Conservation (phyloP, 2,113 vertebrate species). For the Melanotaenia duboulayi region DNA sequence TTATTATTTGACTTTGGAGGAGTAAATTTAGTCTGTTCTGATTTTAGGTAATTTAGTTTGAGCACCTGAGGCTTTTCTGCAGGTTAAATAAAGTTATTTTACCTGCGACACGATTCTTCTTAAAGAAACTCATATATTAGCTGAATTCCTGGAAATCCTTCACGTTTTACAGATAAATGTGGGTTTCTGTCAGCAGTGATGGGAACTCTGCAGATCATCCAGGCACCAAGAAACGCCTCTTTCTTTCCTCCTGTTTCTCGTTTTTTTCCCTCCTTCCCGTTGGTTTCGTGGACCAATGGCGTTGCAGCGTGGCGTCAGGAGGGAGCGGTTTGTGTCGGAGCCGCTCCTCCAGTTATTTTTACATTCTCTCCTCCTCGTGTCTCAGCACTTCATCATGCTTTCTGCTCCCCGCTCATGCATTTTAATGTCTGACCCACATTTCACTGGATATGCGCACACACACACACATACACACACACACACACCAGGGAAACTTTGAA, state of each 20-base stretch:
- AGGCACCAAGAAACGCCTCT: conserved; percentile 20
- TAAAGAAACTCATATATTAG: too few relatives aligned
- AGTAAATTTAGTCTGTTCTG: background rate
- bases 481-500: conserved; percentile 61
- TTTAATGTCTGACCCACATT: conserved; percentile 85
- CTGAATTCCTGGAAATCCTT: conserved; percentile 4
- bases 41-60: background rate
- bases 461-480: conserved; percentile 49
- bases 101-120: background rate
- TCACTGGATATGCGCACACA: conserved; percentile 47
- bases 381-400: conserved; percentile 75
- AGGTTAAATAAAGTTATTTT: background rate
- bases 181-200: conserved; percentile 7
- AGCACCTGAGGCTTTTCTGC: background rate
- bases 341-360: conserved; percentile 68
- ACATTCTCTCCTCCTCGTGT: conserved; percentile 68
- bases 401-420: conserved; percentile 77
- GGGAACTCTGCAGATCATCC: conserved; percentile 1
- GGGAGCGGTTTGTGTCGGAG: conserved; percentile 48
- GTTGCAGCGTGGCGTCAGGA: conserved; percentile 29
- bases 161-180: background rate
- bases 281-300: conserved; percentile 40
- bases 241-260: background rate
- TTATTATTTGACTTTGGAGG: too few relatives aligned
- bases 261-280: background rate